A percentile compares a stretch with the other conserved stretches of the same genome.
These are phyloP conservation scores for Podabrus alpinus DNA, from an alignment of 2,888 invertebrate species.

Conservation along the genomic window DNA sequence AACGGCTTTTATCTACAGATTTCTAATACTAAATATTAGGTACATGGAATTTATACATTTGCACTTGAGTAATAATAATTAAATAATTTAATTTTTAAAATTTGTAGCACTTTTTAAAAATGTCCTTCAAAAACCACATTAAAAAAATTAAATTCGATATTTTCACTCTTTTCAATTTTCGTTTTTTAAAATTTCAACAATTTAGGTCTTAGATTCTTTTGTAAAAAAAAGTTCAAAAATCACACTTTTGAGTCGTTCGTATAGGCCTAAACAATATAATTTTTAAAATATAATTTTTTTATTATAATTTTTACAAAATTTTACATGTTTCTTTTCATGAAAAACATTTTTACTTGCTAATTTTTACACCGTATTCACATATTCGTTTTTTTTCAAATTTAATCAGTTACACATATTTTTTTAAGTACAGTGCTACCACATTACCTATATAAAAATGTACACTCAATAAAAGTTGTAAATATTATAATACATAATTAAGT, in stretches of 20 bases:
- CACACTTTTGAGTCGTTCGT: not conserved
- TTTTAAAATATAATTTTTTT: not conserved
- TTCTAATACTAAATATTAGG: conserved; percentile 31
- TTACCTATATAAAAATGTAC: conserved; percentile 4
- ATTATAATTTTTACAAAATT: not conserved
- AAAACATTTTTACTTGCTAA: not conserved
- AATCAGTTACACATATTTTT: not conserved
- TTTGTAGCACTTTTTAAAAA: conserved; percentile 17
- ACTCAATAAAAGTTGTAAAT: not conserved
- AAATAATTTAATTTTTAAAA: conserved; percentile 18
- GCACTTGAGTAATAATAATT: conserved; percentile 26
- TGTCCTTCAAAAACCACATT: not conserved
- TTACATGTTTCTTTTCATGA: not conserved
- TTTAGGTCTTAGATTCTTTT: not conserved
- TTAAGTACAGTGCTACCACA: conserved; percentile 5
- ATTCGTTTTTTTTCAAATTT: not conserved
- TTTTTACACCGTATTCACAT: conserved; percentile 1
- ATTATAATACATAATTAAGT: not conserved
- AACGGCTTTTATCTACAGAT: conserved; percentile 48
- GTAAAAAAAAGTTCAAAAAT: not conserved
- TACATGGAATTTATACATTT: conserved; percentile 34
- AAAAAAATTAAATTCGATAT: not conserved
- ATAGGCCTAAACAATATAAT: not conserved
- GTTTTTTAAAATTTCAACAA: not conserved
- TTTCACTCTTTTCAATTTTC: not conserved